Evolutionary conservation across 2,113 vertebrate genomes (phyloP), one percentile per base, ranked within the genome.

Genomic region (Myrmophylax atrothorax): DNA sequence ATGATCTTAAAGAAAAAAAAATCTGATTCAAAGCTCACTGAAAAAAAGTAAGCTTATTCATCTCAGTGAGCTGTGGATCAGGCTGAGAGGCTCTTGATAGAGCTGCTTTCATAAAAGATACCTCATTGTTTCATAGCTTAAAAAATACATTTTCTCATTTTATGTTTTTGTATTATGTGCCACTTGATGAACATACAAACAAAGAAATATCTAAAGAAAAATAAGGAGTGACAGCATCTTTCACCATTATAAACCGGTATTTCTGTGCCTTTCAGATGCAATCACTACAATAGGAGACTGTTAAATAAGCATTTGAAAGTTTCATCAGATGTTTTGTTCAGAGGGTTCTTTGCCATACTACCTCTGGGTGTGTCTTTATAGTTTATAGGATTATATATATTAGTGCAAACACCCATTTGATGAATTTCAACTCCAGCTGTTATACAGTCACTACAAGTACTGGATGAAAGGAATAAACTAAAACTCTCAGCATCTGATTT

Each of bases 401-500:
- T 67, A 92, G 62, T 31, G 42, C 68, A 86, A 96, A 92, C 67
- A 88, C 4, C 24, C 75, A 80, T 91, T 67, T 86, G 75, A 91
- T 79, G 40, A 63, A 74, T 81, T 96, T 84, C 83, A 95, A 68
- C 68, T 92, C 95, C 93, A 96, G 92, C 68, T 96, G 87, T 86
- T 95, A 90, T 59, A 91, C 42, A 88, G 68, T 79, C 73, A 88
- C 59, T 44, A 74, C 59, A 84, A 81, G 63, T 56, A 63, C 42
- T 44, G 66, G 63, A 91, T 84, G 42, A 95, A 93, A 96, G 46
- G 56, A 87, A 83, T 80, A 67, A 80, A 67, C 46, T 44, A 17
- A 18, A 91, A 53, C 67, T 94, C 70, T 37, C 26, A 77, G 68
- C 63, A 86, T 35, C 28, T 52, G 24, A 58, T 87, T 93, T 89